Percentiles rank a stretch among this genome's conserved stretches.
Conservation (phyloP, 2,888 invertebrate species). For the Lepidocyrtoides sp. region DNA sequence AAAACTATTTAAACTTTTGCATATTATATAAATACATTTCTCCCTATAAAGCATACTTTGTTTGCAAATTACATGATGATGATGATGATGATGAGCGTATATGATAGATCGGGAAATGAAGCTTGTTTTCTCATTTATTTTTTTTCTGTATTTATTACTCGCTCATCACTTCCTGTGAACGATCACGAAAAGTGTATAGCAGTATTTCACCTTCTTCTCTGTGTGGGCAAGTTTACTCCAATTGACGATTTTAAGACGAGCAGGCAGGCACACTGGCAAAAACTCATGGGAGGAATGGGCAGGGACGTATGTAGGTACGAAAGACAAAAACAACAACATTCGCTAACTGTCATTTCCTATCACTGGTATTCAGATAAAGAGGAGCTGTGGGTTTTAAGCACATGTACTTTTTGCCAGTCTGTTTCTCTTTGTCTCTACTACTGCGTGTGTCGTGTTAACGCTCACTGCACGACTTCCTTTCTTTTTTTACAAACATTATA, state of each 20-base stretch:
- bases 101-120: constrained; percentile 59
- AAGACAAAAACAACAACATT: constrained; percentile 31
- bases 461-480: constrained; percentile 56
- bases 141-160: constrained; percentile 20
- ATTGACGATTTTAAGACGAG: not conserved
- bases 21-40: not conserved
- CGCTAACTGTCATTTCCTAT: constrained; percentile 70
- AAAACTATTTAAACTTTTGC: too few relatives aligned
- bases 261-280: not conserved
- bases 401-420: constrained; percentile 22
- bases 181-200: not conserved
- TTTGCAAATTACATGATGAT: not conserved
- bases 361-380: constrained; percentile 30
- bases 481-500: not conserved
- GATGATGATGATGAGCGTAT: not conserved
- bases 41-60: not conserved
- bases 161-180: constrained; percentile 60
- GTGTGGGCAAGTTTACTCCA: not conserved
- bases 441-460: constrained; percentile 8
- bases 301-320: not conserved
- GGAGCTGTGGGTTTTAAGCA: constrained; percentile 18
- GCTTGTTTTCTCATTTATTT: constrained; percentile 65
- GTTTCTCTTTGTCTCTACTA: not conserved
- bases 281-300: constrained; percentile 29
- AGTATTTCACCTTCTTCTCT: not conserved